phyloP scores from a whole-genome alignment of 2,113 vertebrate species.

The Triplophysa rosa region DNA sequence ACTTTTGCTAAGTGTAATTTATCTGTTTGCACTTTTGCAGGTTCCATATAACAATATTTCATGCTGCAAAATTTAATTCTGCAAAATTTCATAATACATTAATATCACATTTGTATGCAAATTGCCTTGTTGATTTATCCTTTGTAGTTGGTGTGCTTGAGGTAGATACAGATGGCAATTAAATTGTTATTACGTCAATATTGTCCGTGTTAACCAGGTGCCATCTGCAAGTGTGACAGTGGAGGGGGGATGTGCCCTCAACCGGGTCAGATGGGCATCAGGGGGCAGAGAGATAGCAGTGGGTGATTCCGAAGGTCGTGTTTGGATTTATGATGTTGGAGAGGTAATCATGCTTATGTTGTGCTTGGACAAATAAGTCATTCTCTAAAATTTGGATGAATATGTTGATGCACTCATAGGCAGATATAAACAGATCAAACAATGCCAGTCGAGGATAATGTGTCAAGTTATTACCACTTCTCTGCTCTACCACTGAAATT shows the following conservation, averaged over 20 bases:
- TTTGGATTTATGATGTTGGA: conserved; percentile 90
- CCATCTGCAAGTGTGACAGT: conserved; percentile 84
- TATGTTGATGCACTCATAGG: not conserved
- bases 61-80: not conserved
- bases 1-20: too few relatives aligned
- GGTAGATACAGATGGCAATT: not conserved
- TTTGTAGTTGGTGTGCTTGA: not conserved
- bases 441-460: not conserved
- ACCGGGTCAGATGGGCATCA: conserved; percentile 84
- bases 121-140: not conserved
- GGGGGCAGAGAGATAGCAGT: conserved; percentile 85
- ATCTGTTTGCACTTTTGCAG: too few relatives aligned
- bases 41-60: too few relatives aligned
- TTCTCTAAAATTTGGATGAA: not conserved
- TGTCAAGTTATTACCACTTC: not conserved
- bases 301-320: conserved; percentile 85
- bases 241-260: conserved; percentile 84
- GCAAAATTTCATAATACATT: not conserved
- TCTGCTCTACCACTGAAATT: not conserved
- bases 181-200: not conserved
- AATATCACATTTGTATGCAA: not conserved
- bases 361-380: not conserved
- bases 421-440: conserved; percentile 2
- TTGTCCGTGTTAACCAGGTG: conserved; percentile 71
- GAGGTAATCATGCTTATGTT: conserved; percentile 73